phyloP scores from a whole-genome alignment of 2,797 vertebrate genomes.

The Strix occidentalis region DNA sequence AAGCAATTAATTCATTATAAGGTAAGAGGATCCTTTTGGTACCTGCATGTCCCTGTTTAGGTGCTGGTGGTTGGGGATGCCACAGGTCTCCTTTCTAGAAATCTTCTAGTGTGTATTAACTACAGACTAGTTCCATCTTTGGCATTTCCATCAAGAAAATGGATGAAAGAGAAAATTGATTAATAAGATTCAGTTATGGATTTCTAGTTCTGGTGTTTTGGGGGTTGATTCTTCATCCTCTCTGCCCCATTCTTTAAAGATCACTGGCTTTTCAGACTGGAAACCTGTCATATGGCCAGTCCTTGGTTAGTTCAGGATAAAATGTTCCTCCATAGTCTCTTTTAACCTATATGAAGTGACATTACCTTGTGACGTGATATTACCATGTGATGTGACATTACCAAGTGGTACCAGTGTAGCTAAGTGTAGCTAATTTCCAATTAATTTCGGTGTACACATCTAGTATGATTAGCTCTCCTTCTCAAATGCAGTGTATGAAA shows the following conservation, averaged over 20 bases:
- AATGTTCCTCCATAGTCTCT: background rate
- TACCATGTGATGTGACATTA: background rate
- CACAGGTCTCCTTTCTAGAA: background rate
- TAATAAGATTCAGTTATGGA: background rate
- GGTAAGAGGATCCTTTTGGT: background rate
- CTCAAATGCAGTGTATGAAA: background rate
- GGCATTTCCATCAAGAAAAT: background rate
- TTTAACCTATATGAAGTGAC: background rate
- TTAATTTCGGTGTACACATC: background rate
- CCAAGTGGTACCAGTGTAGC: fast-evolving
- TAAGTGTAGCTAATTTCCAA: background rate
- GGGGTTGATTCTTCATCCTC: background rate
- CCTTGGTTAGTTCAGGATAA: background rate
- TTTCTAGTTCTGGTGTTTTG: background rate
- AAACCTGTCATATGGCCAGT: background rate
- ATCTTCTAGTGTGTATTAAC: background rate
- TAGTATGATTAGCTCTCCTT: background rate
- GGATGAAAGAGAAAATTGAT: background rate
- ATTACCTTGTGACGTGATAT: background rate
- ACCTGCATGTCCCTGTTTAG: background rate
- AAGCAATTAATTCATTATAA: background rate
- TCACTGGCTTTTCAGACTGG: background rate
- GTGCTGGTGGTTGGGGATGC: background rate
- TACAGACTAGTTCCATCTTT: background rate
- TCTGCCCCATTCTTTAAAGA: background rate